A percentile compares a stretch with the other conserved stretches of the same genome.
Conservation (phyloP, 30 jellyfish, hydroid and myxozoan genomes). For the Euphysa ruthae region DNA sequence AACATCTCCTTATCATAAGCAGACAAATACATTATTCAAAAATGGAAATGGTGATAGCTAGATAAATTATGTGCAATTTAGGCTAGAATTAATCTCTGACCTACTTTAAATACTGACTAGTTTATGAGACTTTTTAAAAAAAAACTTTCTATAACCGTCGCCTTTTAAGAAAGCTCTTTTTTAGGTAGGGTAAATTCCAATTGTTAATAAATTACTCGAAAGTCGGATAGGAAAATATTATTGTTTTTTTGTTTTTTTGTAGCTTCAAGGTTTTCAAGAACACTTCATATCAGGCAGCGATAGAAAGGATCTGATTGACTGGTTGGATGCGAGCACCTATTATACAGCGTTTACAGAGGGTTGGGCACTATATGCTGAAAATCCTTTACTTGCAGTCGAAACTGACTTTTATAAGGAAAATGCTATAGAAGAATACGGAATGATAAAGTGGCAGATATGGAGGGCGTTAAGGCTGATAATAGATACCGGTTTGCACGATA, state of each 20-base stretch:
- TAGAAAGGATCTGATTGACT: slow-evolving; percentile 59
- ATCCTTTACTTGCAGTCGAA: slow-evolving; percentile 82
- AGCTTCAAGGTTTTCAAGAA: slow-evolving; percentile 90
- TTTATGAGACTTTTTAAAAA: too few species aligned
- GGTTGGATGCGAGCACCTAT: slow-evolving; percentile 68
- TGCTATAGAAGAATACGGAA: slow-evolving; percentile 72
- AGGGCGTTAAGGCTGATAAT: slow-evolving; percentile 79
- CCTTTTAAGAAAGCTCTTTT: too few species aligned
- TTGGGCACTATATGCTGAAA: slow-evolving; percentile 94
- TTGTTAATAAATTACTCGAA: too few species aligned
- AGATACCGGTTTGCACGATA: slow-evolving; percentile 83
- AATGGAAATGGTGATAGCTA: too few species aligned
- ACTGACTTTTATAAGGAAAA: slow-evolving; percentile 47
- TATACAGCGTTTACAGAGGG: slow-evolving; percentile 97
- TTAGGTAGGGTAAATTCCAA: too few species aligned
- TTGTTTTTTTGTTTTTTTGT: background rate
- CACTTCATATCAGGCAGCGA: slow-evolving; percentile 59
- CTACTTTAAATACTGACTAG: too few species aligned
- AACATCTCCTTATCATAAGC: too few species aligned
- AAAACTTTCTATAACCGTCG: too few species aligned
- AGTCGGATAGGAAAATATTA: too few species aligned
- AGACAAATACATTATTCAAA: too few species aligned
- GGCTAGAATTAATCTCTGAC: too few species aligned
- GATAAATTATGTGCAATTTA: too few species aligned
- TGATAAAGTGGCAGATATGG: slow-evolving; percentile 96